Conservation (phyloP, 1,140 invertebrate species). For the Drosophila athabasca region DNA sequence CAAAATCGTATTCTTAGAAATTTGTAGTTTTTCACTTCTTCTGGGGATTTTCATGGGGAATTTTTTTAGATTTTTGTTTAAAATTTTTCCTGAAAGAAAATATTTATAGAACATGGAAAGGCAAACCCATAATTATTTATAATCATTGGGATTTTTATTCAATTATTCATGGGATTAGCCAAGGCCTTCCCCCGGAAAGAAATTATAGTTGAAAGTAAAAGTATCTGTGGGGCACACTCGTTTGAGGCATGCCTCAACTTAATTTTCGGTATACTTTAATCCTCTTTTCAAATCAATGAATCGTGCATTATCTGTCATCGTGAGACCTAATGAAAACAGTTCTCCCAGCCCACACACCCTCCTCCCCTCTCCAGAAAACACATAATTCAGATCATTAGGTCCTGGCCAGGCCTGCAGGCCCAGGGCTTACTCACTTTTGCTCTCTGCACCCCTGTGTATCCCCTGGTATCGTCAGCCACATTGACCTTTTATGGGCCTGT, state of each 20-base stretch:
- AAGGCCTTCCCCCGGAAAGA: no score
- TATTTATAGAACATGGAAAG: no score
- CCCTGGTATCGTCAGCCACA: constrained; percentile 30
- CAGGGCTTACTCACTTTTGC: constrained; percentile 46
- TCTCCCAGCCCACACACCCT: neutral
- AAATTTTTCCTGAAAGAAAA: no score
- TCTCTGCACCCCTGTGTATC: constrained; percentile 12
- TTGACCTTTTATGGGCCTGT: constrained; percentile 67
- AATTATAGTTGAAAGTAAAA: no score
- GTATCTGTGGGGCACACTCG: no score
- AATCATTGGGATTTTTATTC: no score
- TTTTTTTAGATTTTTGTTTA: no score
- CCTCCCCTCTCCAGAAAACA: constrained; percentile 1
- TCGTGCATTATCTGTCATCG: constrained; percentile 65
- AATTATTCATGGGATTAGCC: no score
- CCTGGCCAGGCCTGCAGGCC: neutral
- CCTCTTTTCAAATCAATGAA: constrained; percentile 23
- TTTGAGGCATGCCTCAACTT: neutral
- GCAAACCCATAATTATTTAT: no score
- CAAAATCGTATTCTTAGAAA: no score
- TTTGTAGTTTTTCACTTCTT: no score
- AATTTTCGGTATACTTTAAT: constrained; percentile 21
- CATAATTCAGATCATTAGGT: constrained; percentile 67
- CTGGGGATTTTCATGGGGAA: no score
- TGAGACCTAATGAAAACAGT: constrained; percentile 46